Conservation (phyloP, 2,888 invertebrate genomes). For the Halictus quadricinctus region DNA sequence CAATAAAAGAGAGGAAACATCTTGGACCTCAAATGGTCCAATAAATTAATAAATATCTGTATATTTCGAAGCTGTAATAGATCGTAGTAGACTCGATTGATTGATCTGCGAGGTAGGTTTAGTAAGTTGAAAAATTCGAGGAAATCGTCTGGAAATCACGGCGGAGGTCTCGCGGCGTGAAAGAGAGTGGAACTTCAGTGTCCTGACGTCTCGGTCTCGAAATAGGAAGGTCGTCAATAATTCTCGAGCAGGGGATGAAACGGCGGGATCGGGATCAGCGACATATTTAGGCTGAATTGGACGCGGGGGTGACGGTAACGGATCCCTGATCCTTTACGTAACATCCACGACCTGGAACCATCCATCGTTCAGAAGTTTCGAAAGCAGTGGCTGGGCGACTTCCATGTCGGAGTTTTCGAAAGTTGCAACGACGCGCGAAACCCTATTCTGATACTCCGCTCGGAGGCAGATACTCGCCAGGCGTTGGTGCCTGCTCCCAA, state of each 20-base stretch:
- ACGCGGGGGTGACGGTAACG: slow-evolving; percentile 33
- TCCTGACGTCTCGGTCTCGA: slow-evolving; percentile 25
- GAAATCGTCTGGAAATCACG: not conserved
- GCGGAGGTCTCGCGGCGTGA: not conserved
- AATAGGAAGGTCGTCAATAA: slow-evolving; percentile 37
- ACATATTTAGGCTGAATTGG: slow-evolving; percentile 56
- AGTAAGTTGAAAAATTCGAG: slow-evolving; percentile 5
- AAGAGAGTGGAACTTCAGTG: not conserved
- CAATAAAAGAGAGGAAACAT: not conserved
- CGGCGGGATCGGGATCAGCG: slow-evolving; percentile 28
- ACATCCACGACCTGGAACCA: slow-evolving; percentile 61
- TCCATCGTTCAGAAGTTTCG: slow-evolving; percentile 70
- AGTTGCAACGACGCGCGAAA: slow-evolving; percentile 67
- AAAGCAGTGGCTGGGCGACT: slow-evolving; percentile 61
- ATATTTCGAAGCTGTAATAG: not conserved
- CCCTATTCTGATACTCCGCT: slow-evolving; percentile 52
- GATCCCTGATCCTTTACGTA: slow-evolving; percentile 65
- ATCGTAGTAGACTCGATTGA: not conserved
- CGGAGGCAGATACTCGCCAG: slow-evolving; percentile 34
- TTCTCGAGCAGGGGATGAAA: not conserved
- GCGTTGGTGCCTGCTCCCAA: slow-evolving; percentile 50
- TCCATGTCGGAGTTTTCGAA: slow-evolving; percentile 65
- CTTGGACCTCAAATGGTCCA: not conserved
- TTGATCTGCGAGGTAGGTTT: not conserved
- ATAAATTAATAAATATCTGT: not conserved